phyloP scores from a whole-genome alignment of 2,888 invertebrate genomes.

The Eupithecia tripunctaria region DNA sequence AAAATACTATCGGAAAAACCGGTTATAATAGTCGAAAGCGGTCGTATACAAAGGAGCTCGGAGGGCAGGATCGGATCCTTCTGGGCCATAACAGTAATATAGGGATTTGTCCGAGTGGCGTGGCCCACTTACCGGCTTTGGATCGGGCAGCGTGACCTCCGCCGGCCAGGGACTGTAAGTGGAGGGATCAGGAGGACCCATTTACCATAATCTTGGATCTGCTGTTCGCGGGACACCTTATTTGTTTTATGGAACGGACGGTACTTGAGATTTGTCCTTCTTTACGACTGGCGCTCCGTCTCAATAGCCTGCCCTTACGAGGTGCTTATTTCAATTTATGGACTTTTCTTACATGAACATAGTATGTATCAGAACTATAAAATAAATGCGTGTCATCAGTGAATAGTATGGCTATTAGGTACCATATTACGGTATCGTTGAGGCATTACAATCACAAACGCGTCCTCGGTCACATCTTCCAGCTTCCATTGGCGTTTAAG shows the following conservation, averaged over 20 bases:
- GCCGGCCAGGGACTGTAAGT: constrained; percentile 66
- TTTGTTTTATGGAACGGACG: constrained; percentile 43
- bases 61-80: constrained; percentile 52
- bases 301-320: constrained; percentile 28
- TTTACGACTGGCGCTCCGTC: constrained; percentile 31
- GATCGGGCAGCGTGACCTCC: constrained; percentile 58
- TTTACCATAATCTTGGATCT: constrained; percentile 70
- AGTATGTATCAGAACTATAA: background rate
- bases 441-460: background rate
- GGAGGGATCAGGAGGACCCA: constrained; percentile 62
- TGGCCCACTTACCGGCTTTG: constrained; percentile 72
- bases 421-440: background rate
- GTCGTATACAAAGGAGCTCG: constrained; percentile 61
- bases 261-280: constrained; percentile 40
- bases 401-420: background rate
- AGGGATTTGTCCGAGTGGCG: constrained; percentile 70
- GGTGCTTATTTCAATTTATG: constrained; percentile 24
- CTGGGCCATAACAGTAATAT: constrained; percentile 73
- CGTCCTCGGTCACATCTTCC: constrained; percentile 31
- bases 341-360: background rate
- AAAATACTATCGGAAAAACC: constrained; percentile 59
- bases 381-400: background rate
- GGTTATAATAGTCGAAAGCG: constrained; percentile 56
- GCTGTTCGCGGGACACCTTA: constrained; percentile 45
- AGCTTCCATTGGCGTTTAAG: constrained; percentile 41